Evolutionary conservation across 1,140 invertebrate genomes (phyloP), one percentile per base, ranked within the genome.

Genomic region (Caerostris darwini): DNA sequence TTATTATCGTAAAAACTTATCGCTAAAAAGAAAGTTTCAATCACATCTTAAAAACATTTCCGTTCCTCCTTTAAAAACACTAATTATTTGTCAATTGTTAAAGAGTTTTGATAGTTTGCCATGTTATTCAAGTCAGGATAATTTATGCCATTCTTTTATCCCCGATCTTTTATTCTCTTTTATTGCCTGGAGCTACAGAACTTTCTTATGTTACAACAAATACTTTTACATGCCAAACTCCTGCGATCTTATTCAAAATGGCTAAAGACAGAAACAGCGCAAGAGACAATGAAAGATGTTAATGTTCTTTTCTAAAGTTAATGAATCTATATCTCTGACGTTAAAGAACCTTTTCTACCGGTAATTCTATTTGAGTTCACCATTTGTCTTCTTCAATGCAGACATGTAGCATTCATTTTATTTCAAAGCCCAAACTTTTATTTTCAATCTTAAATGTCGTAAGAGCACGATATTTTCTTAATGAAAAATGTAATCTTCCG

Each of bases 291-390:
- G 71, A 83, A 83, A 83, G 54, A 83, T 57, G n/a, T 57, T n/a
- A 57, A 83, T 83, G 54, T 56, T 83, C 82, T 17, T 83, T 83
- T n/a, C 82, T 58, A 14, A 83, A 83, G 71, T 77, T 77, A 77
- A 77, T 53, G 19, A 10, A 77, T 77, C 71, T 77, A 53, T 56
- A n/a, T 83, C 56, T 57, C 17, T 17, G 54, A 58, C n/a, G 54
- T 19, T 8, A 83, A 56, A 57, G 56, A 56, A 83, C 53, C 54
- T 83, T 83, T 83, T 83, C 82, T 83, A 57, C 82, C 5, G 2
- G 82, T 83, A 83, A 83, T 58, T n/a, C 82, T 10, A n/a, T 83
- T 57, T 83, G 82, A 83, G 54, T 7, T 14, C 1, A 58, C 82
- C 53, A 83, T 83, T 83, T 83, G 56, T 83, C 82, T 83, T 83